Conservation (phyloP, 2,888 invertebrate species). For the Thereva unica region DNA sequence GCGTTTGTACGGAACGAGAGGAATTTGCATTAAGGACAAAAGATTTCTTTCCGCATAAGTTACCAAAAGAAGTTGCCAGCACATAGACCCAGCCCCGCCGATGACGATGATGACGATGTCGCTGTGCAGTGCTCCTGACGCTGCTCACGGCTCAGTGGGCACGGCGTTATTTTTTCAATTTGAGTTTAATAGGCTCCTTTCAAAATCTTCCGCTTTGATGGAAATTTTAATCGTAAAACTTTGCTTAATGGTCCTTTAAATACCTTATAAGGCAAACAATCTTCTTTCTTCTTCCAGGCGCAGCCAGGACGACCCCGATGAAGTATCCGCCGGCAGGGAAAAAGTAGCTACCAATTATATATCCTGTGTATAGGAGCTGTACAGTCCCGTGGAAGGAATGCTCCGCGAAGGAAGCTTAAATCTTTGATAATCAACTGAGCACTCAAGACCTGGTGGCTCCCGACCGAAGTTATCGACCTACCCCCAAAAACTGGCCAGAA, state of each 20-base stretch:
- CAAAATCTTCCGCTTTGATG: conserved; percentile 8
- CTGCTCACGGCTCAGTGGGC: background rate
- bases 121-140: conserved; percentile 11
- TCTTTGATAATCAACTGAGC: too few relatives aligned
- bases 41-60: too few relatives aligned
- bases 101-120: background rate
- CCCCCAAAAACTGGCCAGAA: too few relatives aligned
- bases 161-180: conserved; percentile 14
- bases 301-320: background rate
- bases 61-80: too few relatives aligned
- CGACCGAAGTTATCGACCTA: too few relatives aligned
- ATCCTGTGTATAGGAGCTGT: too few relatives aligned
- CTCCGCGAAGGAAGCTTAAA: too few relatives aligned
- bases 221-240: conserved; percentile 9
- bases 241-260: conserved; percentile 5
- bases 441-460: too few relatives aligned
- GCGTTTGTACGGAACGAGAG: too few relatives aligned
- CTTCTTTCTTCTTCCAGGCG: conserved; percentile 12
- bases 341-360: background rate
- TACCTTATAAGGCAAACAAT: conserved; percentile 10
- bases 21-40: too few relatives aligned
- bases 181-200: conserved; percentile 21
- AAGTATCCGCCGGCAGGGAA: background rate
- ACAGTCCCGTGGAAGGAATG: too few relatives aligned
- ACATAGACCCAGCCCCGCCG: too few relatives aligned